These are phyloP conservation scores for Hemistola chrysoprasaria DNA, from an alignment of 2,888 invertebrate species.

Conservation along the genomic window DNA sequence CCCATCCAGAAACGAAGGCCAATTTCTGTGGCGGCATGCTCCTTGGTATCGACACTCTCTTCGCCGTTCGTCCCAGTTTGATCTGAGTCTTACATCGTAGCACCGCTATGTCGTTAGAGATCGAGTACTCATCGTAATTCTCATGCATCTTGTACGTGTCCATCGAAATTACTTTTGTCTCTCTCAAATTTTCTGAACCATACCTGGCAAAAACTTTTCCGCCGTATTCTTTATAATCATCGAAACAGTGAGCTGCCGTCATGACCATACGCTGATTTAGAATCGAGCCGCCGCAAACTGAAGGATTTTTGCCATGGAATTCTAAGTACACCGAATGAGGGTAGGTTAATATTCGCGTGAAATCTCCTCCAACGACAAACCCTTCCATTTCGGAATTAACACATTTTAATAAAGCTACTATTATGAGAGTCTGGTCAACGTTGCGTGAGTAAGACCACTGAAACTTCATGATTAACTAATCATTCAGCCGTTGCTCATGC, in stretches of 20 bases:
- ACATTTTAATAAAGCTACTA: background rate
- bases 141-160: slow-evolving; percentile 5
- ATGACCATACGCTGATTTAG: slow-evolving; percentile 29
- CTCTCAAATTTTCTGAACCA: background rate
- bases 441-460: background rate
- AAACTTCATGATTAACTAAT: background rate
- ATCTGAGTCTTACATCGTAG: background rate
- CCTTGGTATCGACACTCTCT: slow-evolving; percentile 16
- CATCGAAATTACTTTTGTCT: background rate
- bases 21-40: slow-evolving; percentile 5
- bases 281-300: slow-evolving; percentile 35
- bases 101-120: slow-evolving; percentile 5
- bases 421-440: background rate
- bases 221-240: background rate
- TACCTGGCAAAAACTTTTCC: background rate
- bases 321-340: slow-evolving; percentile 10
- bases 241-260: slow-evolving; percentile 36
- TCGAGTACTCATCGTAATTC: background rate
- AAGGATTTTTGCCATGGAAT: background rate
- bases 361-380: slow-evolving; percentile 4
- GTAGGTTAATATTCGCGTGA: background rate
- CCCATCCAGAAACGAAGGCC: slow-evolving; percentile 36
- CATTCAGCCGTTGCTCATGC: too few species aligned
- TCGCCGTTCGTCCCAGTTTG: background rate
- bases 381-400: background rate